These are phyloP conservation scores for Brachionus paranguensis DNA, from an alignment of 1,140 invertebrate genomes.

Conservation along the genomic window DNA sequence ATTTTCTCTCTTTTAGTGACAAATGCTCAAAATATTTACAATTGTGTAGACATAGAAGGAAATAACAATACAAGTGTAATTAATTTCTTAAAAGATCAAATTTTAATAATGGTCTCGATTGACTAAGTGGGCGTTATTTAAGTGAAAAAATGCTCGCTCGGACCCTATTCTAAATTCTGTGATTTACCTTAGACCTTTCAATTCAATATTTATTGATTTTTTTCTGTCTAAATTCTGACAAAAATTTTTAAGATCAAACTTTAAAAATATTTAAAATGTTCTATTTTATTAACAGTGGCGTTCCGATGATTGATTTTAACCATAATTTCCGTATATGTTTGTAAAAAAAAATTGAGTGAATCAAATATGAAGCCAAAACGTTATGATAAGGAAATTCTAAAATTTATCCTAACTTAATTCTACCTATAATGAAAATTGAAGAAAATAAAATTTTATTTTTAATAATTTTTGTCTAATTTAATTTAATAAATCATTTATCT, in stretches of 20 bases:
- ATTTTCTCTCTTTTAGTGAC: background rate
- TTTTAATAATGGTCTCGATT: background rate
- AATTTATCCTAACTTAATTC: too few species aligned
- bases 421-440: too few species aligned
- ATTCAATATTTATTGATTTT: background rate
- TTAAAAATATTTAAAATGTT: background rate
- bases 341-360: too few species aligned
- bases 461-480: background rate
- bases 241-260: background rate
- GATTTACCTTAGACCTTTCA: background rate
- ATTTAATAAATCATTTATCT: background rate
- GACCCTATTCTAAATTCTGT: background rate
- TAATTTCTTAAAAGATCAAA: background rate
- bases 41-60: background rate
- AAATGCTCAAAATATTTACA: background rate
- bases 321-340: too few species aligned
- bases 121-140: background rate
- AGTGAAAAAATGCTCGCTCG: background rate
- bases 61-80: slow-evolving; percentile 1
- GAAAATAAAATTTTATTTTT: background rate
- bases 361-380: too few species aligned
- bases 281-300: background rate
- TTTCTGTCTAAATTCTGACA: background rate
- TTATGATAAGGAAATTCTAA: too few species aligned
- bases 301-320: too few species aligned